Base-by-base conservation (phyloP, 2,113 vertebrate species). In the Hyaena hyaena region DNA sequence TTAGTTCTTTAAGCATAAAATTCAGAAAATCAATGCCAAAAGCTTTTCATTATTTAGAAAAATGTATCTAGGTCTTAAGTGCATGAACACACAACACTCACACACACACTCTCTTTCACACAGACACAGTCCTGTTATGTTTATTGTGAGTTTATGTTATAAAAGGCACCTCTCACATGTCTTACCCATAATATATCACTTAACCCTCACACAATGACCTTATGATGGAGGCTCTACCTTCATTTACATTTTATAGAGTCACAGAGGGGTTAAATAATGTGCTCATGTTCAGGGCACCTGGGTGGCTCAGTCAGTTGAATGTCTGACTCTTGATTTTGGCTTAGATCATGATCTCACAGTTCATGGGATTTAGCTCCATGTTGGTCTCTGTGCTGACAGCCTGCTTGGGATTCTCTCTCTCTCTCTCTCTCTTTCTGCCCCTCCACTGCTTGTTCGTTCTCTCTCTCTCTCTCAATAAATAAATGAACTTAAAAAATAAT, bases 1-100 rank as follows among this genome's bases (percentile, higher is more conserved):
- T 76, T 7, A 86, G 58, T 39, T 61, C 21, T 21, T 65, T 90
- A 17, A 87, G 43, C 50, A 28, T 63, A 93, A 85, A 83, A 82
- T 77, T 91, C 10, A 77, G 61, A 82, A 83, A 83, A 73, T 90
- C 14, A 90, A 58, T 91, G 31, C 0, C 14, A 83, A 86, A 87
- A 83, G 10, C 24, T 93, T 95, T 76, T 76, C 12, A 77, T 91
- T 94, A 76, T 88, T 55, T 24, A 95, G 76, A 82, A 90, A 73
- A 88, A 39, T 69, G 45, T 16, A 55, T 53, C 69, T 84, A 77
- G 43, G 24, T 50, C 15, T 35, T 90, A 61, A 90, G 58, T 14
- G 68, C 15, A 79, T 23, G 61, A 11, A 35, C 24, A 81, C 2
- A 21, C 43, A 55, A 35, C 1, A 63, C 2, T 28, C 7, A 63